Evolutionary conservation across 2,888 invertebrate species (phyloP).

Genomic region (Holacanthella duospinosa): DNA sequence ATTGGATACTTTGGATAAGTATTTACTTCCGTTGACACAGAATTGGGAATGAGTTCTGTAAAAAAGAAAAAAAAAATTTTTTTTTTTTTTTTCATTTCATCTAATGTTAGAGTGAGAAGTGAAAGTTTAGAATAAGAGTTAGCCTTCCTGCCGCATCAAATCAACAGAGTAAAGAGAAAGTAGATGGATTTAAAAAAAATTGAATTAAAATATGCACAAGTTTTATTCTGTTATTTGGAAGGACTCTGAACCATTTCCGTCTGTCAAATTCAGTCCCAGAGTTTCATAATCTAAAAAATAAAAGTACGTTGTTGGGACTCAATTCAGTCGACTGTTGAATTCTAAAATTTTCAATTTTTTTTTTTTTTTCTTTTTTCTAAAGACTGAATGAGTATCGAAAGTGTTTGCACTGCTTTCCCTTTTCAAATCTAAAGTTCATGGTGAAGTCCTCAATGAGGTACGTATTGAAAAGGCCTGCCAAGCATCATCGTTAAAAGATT

Average conservation of each 20-base stretch:
- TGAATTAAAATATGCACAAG: constrained; percentile 1
- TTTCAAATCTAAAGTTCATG: not conserved
- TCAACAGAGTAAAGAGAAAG: not conserved
- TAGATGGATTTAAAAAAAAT: not conserved
- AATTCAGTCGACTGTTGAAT: not conserved
- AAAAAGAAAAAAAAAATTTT: too few relatives aligned
- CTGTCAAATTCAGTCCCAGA: constrained; percentile 3
- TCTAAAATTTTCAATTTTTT: not conserved
- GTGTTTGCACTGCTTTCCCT: not conserved
- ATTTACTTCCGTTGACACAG: not conserved
- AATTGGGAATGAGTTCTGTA: too few relatives aligned
- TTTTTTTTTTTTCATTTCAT: not conserved
- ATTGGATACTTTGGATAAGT: not conserved
- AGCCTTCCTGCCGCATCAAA: not conserved
- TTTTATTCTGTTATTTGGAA: not conserved
- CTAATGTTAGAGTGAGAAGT: not conserved
- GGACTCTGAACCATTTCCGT: not conserved
- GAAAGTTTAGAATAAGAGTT: not conserved
- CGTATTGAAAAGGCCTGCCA: not conserved
- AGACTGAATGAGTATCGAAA: not conserved
- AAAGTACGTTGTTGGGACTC: not conserved
- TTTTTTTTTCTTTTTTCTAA: not conserved
- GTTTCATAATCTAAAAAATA: not conserved
- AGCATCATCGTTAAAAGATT: constrained; percentile 1
- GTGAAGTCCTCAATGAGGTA: not conserved